Evolutionary conservation across 1,140 invertebrate genomes (phyloP).

Genomic region (Bombyx mandarina): DNA sequence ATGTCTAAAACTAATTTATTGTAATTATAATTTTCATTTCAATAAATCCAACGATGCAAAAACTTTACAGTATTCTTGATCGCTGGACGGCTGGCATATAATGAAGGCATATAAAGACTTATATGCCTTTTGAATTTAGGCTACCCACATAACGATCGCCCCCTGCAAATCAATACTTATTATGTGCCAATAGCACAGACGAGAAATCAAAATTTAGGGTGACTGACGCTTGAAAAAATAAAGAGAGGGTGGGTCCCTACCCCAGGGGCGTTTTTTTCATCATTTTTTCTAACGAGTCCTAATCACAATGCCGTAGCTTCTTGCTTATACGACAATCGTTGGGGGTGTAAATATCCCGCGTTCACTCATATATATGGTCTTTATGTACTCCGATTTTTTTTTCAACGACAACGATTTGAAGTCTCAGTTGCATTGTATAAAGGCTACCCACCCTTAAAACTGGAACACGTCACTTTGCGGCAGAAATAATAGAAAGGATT

Average conservation of each 20-base stretch:
- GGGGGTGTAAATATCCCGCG: slow-evolving; percentile 3
- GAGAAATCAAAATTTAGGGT: slow-evolving; percentile 20
- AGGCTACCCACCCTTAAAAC: too few relatives aligned
- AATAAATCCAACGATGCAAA: too few relatives aligned
- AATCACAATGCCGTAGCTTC: slow-evolving; percentile 23
- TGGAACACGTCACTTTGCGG: too few relatives aligned
- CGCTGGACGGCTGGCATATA: too few relatives aligned
- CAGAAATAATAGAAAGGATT: too few relatives aligned
- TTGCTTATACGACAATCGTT: slow-evolving; percentile 2
- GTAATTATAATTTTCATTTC: too few relatives aligned
- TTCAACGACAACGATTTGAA: too few relatives aligned
- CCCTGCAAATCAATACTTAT: slow-evolving; percentile 20
- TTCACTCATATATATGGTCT: slow-evolving; percentile 3
- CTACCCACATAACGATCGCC: neutral
- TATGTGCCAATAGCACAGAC: slow-evolving; percentile 20
- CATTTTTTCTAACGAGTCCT: slow-evolving; percentile 12
- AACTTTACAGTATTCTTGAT: too few relatives aligned
- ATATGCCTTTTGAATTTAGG: too few relatives aligned
- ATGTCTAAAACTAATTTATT: too few relatives aligned
- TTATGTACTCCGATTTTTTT: slow-evolving; percentile 3
- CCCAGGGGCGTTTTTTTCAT: slow-evolving; percentile 16
- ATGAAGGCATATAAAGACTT: too few relatives aligned
- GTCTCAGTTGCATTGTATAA: too few relatives aligned
- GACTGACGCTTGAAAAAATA: slow-evolving; percentile 12
- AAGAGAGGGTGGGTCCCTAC: slow-evolving; percentile 15